Conservation (phyloP, 2,888 invertebrate species). For the Lapara coniferarum region DNA sequence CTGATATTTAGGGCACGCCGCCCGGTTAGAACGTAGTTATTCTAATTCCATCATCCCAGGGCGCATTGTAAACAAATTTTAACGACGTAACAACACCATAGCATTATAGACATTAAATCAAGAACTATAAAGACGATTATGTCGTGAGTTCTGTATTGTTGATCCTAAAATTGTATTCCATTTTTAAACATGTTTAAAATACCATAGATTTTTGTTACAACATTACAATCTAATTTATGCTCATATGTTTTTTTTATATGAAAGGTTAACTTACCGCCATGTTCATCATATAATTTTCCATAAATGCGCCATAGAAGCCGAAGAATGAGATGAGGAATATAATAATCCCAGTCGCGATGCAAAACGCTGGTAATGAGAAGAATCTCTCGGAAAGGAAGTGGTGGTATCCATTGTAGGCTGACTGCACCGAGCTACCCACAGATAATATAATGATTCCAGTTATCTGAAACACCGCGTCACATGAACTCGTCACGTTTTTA, state of each 20-base stretch:
- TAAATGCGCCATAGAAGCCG: conserved; percentile 94
- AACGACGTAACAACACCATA: conserved; percentile 4
- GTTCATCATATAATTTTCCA: conserved; percentile 92
- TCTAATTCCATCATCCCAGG: conserved; percentile 24
- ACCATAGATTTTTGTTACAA: neutral
- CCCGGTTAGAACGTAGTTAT: conserved; percentile 3
- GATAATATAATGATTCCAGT: conserved; percentile 91
- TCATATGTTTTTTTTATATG: neutral
- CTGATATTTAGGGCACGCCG: conserved; percentile 19
- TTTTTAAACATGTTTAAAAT: conserved; percentile 17
- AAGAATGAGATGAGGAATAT: conserved; percentile 92
- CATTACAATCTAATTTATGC: neutral
- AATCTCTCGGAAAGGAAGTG: conserved; percentile 87
- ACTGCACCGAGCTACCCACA: conserved; percentile 87
- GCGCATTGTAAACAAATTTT: conserved; percentile 21
- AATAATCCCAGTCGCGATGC: conserved; percentile 88
- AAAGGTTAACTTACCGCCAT: conserved; percentile 85
- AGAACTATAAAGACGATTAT: conserved; percentile 1
- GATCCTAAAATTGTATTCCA: conserved; percentile 15
- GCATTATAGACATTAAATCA: conserved; percentile 14
- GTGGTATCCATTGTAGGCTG: conserved; percentile 86
- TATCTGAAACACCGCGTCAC: conserved; percentile 83
- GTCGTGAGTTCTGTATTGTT: neutral
- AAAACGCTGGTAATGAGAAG: conserved; percentile 88
- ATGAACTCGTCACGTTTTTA: conserved; percentile 31